phyloP scores from a whole-genome alignment of 2,113 vertebrate species.

The Chrysochloris asiatica region DNA sequence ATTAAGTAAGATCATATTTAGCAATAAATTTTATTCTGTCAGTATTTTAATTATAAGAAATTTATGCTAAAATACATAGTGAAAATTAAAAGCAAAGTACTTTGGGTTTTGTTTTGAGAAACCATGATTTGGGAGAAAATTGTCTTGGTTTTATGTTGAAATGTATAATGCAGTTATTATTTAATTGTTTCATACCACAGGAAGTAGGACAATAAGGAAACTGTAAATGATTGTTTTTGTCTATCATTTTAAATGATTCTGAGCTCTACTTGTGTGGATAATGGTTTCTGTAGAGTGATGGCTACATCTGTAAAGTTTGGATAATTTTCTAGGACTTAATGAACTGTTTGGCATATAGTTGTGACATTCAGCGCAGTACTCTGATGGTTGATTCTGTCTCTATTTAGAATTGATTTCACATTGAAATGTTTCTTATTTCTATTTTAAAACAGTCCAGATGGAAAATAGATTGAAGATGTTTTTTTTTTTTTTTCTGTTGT shows the following conservation, averaged over 20 bases:
- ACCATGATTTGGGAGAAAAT: slow-evolving; percentile 21
- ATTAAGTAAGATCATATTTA: slow-evolving; percentile 16
- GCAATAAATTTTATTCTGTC: not conserved
- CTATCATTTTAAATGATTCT: not conserved
- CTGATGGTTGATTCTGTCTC: slow-evolving; percentile 5
- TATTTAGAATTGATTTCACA: slow-evolving; percentile 58
- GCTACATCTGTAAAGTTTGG: slow-evolving; percentile 9
- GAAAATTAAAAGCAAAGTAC: not conserved
- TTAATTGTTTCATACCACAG: slow-evolving; percentile 6
- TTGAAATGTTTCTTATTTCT: slow-evolving; percentile 39
- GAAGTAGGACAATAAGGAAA: slow-evolving; percentile 1
- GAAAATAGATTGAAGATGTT: slow-evolving; percentile 12
- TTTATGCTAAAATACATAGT: slow-evolving; percentile 18
- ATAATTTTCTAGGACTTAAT: slow-evolving; percentile 62
- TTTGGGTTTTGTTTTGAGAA: slow-evolving; percentile 15
- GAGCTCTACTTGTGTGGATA: not conserved
- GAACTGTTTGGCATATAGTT: slow-evolving; percentile 7
- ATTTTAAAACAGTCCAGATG: slow-evolving; percentile 74
- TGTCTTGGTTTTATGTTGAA: not conserved
- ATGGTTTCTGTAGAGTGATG: slow-evolving; percentile 21
- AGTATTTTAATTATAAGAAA: not conserved
- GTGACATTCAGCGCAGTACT: not conserved
- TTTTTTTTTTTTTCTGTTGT: slow-evolving; percentile 17
- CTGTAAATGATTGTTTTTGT: not conserved
- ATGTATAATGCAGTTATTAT: not conserved